Conservation (phyloP, 2,888 invertebrate species). For the Eupsilia transversa region DNA sequence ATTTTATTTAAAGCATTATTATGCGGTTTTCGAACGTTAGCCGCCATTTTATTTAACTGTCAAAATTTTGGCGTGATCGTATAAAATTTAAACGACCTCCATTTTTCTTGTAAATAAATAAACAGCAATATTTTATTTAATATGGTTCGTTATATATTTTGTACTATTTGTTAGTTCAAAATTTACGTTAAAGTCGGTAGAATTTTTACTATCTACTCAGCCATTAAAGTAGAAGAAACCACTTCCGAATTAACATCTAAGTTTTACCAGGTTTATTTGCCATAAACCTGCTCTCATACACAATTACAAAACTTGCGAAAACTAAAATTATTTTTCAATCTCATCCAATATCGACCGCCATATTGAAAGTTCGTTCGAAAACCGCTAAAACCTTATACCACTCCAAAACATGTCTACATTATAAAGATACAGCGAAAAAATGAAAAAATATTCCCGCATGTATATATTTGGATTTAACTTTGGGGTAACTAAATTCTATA, state of each 20-base stretch:
- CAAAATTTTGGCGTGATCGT: slow-evolving; percentile 47
- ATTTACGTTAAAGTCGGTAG: slow-evolving; percentile 40
- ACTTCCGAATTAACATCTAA: slow-evolving; percentile 54
- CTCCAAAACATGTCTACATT: slow-evolving; percentile 77
- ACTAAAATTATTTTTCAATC: slow-evolving; percentile 10
- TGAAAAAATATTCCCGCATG: slow-evolving; percentile 78
- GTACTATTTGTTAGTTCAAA: slow-evolving; percentile 58
- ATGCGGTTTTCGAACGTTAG: slow-evolving; percentile 78
- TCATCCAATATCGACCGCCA: slow-evolving; percentile 34
- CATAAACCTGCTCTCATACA: slow-evolving; percentile 19
- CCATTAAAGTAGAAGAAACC: slow-evolving; percentile 58
- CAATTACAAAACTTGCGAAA: slow-evolving; percentile 29
- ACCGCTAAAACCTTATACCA: slow-evolving; percentile 73
- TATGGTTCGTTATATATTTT: slow-evolving; percentile 50
- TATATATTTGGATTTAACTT: slow-evolving; percentile 88
- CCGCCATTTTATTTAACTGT: slow-evolving; percentile 62
- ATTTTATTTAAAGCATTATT: slow-evolving; percentile 78
- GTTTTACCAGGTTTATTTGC: slow-evolving; percentile 9
- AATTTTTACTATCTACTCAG: slow-evolving; percentile 62
- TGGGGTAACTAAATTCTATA: slow-evolving; percentile 88
- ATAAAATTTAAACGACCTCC: slow-evolving; percentile 43
- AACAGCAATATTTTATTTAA: slow-evolving; percentile 32
- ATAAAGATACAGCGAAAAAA: slow-evolving; percentile 76
- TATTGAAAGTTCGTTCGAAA: slow-evolving; percentile 74
- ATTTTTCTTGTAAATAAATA: slow-evolving; percentile 37